Base-by-base conservation (phyloP, 2,113 vertebrate genomes). In the Aplodontia rufa region DNA sequence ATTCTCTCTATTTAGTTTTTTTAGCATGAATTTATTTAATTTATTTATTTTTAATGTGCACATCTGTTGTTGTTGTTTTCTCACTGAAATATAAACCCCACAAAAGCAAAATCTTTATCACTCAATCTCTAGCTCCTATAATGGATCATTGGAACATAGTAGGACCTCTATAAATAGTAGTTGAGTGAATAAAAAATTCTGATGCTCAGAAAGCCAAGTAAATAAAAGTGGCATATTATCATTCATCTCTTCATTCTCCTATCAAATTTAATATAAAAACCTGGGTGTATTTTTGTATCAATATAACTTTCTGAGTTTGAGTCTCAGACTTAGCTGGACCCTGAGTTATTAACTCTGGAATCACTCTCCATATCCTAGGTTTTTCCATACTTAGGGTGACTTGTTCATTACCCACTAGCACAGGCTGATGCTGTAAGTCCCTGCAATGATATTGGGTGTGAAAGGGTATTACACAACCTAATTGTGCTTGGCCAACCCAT, bases 401-500 rank as follows among this genome's bases (percentile, higher is more conserved):
- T 69, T 91, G 37, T 53, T 49, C n/a, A 45, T 76, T 69, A 32
- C 14, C 89, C 5, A 19, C 28, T 47, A 90, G 79, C 37, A 32
- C 42, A 87, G 42, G n/a, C n/a, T n/a, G n/a, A n/a, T n/a, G n/a
- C n/a, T n/a, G n/a, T n/a, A n/a, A n/a, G n/a, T n/a, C n/a, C n/a
- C n/a, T n/a, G n/a, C n/a, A n/a, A n/a, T n/a, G n/a, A n/a, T n/a
- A n/a, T n/a, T 22, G 30, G 26, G 37, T 64, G 17, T 47, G 47
- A 84, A 42, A 90, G 20, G 2, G 12, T 51, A 74, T 85, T 90
- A 75, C 35, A 86, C 9, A 66, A 28, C 49, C 32, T 69, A 74
- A 68, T 53, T 82, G 24, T 75, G 83, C 68, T 89, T 92, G 74
- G 68, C 75, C n/a, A 96, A 35, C 66, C 71, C 60, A 53, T 13